Evolutionary conservation across 2,113 vertebrate species (phyloP), one percentile per base, ranked within the genome.

Genomic region (Balaenoptera acutorostrata): DNA sequence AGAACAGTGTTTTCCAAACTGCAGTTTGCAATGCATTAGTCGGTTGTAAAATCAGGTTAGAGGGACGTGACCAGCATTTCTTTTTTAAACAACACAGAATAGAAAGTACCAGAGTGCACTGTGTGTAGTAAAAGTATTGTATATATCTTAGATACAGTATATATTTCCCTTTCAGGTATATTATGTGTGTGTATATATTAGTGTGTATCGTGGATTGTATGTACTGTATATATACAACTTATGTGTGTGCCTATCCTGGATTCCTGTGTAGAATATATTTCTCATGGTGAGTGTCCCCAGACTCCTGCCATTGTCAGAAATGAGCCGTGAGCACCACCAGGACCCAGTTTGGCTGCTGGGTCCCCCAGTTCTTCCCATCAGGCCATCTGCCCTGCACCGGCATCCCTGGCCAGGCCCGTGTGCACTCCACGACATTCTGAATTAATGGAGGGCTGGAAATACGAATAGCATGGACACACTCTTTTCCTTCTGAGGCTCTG

Each of bases 61-160:
- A 83, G 41, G 41, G 61, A 77, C 0, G 14, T 46, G 75, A 21
- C 18, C 6, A 46, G 17, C 46, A 27, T 63, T 39, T 61, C 21
- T 15, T 74, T 83, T 91, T 52, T 44, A 83, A 77, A 89, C 15
- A 93, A 90, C 61, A 69, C 27, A 83, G 31, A 69, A 92, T 18
- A 93, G 55, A 93, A 96, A 90, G 82, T 57, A 59, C 52, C 81
- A n/a, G 33, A 6, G 33, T 66, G 25, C 0, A 18, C 23, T 7
- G 0, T 52, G 41, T 5, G 7, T 27, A 72, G 59, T 81, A 12
- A n/a, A 68, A 68, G n/a, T 33, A 52, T 3, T 36, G 41, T 8
- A 3, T 17, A 36, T 12, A 13, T 55, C n/a, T 59, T 85, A 55
- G 7, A 8, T 14, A 25, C 25, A 61, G 23, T 63, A 4, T 31